Conservation (phyloP, 2,113 vertebrate genomes). For the Microcebus griseorufus region DNA sequence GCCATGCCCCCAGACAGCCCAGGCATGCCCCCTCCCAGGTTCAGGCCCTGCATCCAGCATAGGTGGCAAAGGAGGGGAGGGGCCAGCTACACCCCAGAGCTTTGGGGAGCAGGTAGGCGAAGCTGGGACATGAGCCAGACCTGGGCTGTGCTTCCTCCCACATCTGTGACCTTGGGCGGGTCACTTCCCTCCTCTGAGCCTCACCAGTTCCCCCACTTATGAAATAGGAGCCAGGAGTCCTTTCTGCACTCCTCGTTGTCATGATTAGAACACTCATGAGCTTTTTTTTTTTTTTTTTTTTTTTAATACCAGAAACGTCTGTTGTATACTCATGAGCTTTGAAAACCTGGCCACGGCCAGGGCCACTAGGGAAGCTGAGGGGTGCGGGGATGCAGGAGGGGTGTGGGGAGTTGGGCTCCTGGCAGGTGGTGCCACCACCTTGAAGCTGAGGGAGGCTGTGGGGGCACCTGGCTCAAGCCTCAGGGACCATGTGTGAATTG, state of each 20-base stretch:
- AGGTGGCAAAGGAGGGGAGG: not conserved
- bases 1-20: not conserved
- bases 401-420: not conserved
- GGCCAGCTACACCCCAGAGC: not conserved
- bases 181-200: not conserved
- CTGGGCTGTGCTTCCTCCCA: not conserved
- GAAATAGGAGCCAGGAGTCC: not conserved
- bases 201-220: not conserved
- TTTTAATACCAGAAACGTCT: too few relatives aligned
- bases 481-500: not conserved
- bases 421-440: not conserved
- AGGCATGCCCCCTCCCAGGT: not conserved
- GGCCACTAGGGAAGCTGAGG: not conserved
- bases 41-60: not conserved
- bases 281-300: too few relatives aligned
- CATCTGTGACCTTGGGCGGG: not conserved
- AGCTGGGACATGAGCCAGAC: accelerated
- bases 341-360: not conserved
- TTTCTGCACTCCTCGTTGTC: not conserved
- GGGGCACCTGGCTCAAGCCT: not conserved
- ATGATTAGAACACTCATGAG: accelerated
- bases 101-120: not conserved
- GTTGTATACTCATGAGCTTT: accelerated
- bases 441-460: not conserved
- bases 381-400: not conserved